Percentiles rank a stretch among this genome's conserved stretches.
Evolutionary conservation across 2,888 invertebrate species (phyloP).

Genomic region (Drosophila rellima): DNA sequence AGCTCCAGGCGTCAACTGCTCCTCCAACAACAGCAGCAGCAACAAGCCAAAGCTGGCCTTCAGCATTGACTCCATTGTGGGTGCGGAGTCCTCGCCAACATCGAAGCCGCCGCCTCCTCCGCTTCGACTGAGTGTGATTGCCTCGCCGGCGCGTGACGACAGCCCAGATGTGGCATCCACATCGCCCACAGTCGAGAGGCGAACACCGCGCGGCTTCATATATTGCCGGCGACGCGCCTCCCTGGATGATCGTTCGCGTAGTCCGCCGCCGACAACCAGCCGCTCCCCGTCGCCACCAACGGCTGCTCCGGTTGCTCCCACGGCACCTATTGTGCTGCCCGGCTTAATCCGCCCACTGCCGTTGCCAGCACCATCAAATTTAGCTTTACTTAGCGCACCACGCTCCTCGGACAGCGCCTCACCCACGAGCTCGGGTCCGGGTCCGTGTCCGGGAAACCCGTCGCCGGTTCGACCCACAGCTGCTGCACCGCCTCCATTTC

Average conservation of each 20-base stretch:
- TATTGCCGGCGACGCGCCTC: constrained; percentile 79
- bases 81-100: constrained; percentile 79
- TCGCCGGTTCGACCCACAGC: constrained; percentile 59
- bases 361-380: constrained; percentile 77
- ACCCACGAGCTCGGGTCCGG: constrained; percentile 42
- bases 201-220: constrained; percentile 73
- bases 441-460: constrained; percentile 31
- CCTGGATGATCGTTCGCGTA: constrained; percentile 67
- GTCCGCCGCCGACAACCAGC: constrained; percentile 62
- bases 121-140: constrained; percentile 63
- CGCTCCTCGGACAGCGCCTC: constrained; percentile 55
- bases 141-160: constrained; percentile 77
- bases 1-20: constrained; percentile 58
- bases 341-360: constrained; percentile 85
- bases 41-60: constrained; percentile 97
- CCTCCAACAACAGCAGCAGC: constrained; percentile 42
- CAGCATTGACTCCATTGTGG: constrained; percentile 97
- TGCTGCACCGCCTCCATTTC: constrained; percentile 86
- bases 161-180: constrained; percentile 59
- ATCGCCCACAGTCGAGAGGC: constrained; percentile 60
- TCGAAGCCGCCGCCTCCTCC: constrained; percentile 41
- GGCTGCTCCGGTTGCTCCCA: constrained; percentile 24
- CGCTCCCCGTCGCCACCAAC: constrained; percentile 61
- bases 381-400: constrained; percentile 69
- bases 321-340: constrained; percentile 56